Base-by-base conservation (phyloP, 2,888 invertebrate species). In the Xestia sexstrigata region DNA sequence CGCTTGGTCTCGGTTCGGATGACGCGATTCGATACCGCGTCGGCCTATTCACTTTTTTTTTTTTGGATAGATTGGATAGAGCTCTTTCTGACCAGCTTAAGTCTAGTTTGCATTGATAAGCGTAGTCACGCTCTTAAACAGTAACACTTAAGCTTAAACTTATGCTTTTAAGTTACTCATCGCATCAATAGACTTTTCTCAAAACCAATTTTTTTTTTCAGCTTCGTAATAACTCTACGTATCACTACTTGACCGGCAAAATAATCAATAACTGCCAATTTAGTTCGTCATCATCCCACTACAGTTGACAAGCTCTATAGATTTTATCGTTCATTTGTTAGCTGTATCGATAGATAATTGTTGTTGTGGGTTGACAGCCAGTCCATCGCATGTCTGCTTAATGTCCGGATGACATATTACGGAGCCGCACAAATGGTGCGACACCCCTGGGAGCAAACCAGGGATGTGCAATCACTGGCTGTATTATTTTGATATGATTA, bases 381-480 rank as follows among this genome's bases (percentile, higher is more conserved):
- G 86, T 87, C 89, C 62, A 62, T 89, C 83, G 65, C 84, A 49
- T 79, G 89, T 89, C 89, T 76, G 73, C 81, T 89, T 88, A 89
- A 60, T 73, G 85, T 88, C 86, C 52, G 70, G 35, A 35, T 79
- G 86, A 86, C 86, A 76, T 87, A 70, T 81, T 76, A 81, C 79
- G 69, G 62, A 23, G 72, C 55, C 76, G 30, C 71, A 65, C 85
- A 81, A 82, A 80, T 83, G 69, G 74, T 76, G 74, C 45, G 72
- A 70, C 65, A 68, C 86, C 80, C 88, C 66, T 52, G 83, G 79
- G 88, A 82, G 7, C 11, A 1, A 6, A n/a, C 0, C 68, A 78
- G 74, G 20, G 82, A 82, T 82, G 70, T 70, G 58, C 77, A 82
- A 86, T 83, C 79, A 70, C 30, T 67, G 81, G 35, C 11, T 70